phyloP scores from a whole-genome alignment of 2,888 invertebrate species.

The Pachliopta kotzebuea region DNA sequence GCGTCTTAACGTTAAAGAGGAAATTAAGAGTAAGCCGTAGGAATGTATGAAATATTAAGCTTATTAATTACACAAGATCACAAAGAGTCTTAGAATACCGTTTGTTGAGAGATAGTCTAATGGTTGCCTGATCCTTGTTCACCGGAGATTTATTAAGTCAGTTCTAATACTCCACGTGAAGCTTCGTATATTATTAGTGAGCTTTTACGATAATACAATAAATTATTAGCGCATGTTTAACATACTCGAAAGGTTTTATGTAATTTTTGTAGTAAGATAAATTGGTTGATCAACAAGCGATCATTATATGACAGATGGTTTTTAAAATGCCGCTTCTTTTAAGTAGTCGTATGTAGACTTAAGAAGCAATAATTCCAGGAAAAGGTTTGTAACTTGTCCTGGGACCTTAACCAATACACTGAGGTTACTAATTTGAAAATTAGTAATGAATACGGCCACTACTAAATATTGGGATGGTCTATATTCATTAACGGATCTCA shows the following conservation, averaged over 20 bases:
- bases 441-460: no score
- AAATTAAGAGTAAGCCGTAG: constrained; percentile 64
- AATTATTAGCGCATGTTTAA: background rate
- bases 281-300: no score
- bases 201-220: background rate
- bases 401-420: no score
- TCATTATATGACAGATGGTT: no score
- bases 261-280: no score
- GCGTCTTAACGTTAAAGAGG: constrained; percentile 38
- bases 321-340: no score
- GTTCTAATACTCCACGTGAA: constrained; percentile 40
- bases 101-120: constrained; percentile 51
- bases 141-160: constrained; percentile 49
- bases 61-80: constrained; percentile 66
- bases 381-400: no score
- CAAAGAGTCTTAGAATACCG: constrained; percentile 53
- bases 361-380: no score
- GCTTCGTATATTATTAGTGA: background rate
- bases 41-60: constrained; percentile 68
- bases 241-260: background rate
- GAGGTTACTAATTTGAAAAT: no score
- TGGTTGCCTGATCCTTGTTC: constrained; percentile 61
- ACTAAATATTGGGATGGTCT: no score
- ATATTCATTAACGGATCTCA: no score
- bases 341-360: no score